Percentiles rank a stretch among this genome's conserved stretches.
Conservation (phyloP, 2,797 vertebrate species). For the Picus viridis region DNA sequence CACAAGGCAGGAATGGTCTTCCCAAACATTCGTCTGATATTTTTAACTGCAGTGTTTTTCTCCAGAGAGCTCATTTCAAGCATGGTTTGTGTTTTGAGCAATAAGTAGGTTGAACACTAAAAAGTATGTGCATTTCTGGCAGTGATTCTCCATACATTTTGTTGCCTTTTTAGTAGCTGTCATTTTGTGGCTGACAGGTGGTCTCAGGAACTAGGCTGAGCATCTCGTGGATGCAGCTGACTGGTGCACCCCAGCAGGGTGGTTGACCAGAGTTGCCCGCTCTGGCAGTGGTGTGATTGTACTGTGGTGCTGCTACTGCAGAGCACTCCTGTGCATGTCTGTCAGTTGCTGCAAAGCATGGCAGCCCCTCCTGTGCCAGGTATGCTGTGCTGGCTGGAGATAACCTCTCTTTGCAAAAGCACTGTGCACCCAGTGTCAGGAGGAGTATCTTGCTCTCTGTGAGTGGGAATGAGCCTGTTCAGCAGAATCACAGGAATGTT, state of each 20-base stretch:
- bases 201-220: neutral
- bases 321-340: accelerated
- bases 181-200: neutral
- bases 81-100: neutral
- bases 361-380: neutral
- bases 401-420: neutral
- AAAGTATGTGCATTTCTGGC: neutral
- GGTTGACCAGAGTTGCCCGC: neutral
- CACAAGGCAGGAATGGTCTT: slow-evolving; percentile 36
- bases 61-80: slow-evolving; percentile 3
- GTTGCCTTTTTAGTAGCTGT: neutral
- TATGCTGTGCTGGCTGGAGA: neutral
- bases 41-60: slow-evolving; percentile 28
- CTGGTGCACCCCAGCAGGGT: neutral
- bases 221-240: neutral
- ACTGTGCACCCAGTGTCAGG: neutral
- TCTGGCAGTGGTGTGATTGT: accelerated
- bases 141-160: neutral
- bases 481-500: too few species aligned
- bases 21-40: slow-evolving; percentile 13
- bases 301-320: accelerated
- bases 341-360: accelerated
- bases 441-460: accelerated
- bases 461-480: neutral
- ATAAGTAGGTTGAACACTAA: neutral